phyloP scores from a whole-genome alignment of 2,113 vertebrate species.

The Odocoileus virginianus region DNA sequence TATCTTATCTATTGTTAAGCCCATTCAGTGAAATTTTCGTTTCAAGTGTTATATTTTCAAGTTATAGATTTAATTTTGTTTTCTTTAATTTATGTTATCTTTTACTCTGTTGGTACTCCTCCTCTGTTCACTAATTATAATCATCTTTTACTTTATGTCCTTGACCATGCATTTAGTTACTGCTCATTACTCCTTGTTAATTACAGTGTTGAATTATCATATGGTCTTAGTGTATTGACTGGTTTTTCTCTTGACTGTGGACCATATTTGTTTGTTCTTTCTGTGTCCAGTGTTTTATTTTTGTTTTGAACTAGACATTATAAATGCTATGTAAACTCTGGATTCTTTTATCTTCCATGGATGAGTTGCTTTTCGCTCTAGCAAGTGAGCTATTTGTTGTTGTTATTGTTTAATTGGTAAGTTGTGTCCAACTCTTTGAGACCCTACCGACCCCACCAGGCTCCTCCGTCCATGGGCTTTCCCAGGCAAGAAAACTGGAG shows the following conservation, averaged over 20 bases:
- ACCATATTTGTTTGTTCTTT: not conserved
- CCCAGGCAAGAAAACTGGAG: not conserved
- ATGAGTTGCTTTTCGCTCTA: not conserved
- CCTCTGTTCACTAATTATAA: not conserved
- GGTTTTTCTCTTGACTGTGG: not conserved
- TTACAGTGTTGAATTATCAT: not conserved
- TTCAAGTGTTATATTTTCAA: not conserved
- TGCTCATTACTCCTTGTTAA: not conserved
- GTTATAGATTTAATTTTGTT: not conserved
- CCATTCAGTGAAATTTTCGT: not conserved
- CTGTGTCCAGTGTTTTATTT: not conserved
- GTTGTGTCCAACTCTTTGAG: not conserved
- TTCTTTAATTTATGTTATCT: fast-evolving
- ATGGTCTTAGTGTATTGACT: not conserved
- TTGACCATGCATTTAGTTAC: not conserved
- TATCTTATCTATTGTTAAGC: not conserved
- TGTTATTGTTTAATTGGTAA: not conserved
- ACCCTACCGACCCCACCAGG: fast-evolving
- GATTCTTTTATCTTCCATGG: not conserved
- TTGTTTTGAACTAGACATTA: not conserved
- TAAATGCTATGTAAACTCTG: not conserved
- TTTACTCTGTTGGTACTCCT: not conserved
- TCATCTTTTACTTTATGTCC: not conserved
- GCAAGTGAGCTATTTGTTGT: not conserved
- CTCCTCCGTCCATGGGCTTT: not conserved